A percentile compares a stretch with the other conserved stretches of the same genome.
These are phyloP conservation scores for Trachymyrmex cornetzi DNA, from an alignment of 1,140 invertebrate species.

Conservation along the genomic window DNA sequence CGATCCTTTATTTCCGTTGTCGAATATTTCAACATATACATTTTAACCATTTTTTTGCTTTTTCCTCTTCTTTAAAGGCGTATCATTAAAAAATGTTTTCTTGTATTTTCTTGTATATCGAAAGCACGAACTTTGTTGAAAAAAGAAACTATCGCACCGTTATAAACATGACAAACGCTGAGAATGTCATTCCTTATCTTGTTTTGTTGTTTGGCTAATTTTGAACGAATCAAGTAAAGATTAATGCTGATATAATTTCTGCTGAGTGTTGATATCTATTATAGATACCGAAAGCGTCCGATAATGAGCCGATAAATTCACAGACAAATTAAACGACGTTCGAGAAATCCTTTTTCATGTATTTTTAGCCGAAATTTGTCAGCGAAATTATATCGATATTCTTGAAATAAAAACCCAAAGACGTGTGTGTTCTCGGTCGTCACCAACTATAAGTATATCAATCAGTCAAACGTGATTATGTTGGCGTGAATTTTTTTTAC, in stretches of 20 bases:
- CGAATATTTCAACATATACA: background rate
- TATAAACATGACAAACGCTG: background rate
- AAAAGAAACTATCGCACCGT: background rate
- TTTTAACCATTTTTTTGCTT: background rate
- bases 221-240: background rate
- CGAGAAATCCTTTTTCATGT: background rate
- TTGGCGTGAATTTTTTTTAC: background rate
- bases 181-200: slow-evolving; percentile 7
- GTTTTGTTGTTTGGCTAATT: slow-evolving; percentile 10
- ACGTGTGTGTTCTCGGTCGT: no score
- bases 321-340: background rate
- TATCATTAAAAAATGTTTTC: background rate
- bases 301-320: background rate
- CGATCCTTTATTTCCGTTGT: slow-evolving; percentile 25
- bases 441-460: background rate
- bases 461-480: background rate
- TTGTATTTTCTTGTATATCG: background rate
- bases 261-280: background rate
- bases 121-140: background rate
- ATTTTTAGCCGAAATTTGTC: background rate
- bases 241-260: slow-evolving; percentile 13
- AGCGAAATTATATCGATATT: background rate
- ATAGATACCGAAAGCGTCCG: background rate
- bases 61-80: background rate
- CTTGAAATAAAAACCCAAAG: background rate